These are phyloP conservation scores for Heteractis magnifica DNA, from an alignment of 92 coral and sea anemone genomes.

Conservation along the genomic window DNA sequence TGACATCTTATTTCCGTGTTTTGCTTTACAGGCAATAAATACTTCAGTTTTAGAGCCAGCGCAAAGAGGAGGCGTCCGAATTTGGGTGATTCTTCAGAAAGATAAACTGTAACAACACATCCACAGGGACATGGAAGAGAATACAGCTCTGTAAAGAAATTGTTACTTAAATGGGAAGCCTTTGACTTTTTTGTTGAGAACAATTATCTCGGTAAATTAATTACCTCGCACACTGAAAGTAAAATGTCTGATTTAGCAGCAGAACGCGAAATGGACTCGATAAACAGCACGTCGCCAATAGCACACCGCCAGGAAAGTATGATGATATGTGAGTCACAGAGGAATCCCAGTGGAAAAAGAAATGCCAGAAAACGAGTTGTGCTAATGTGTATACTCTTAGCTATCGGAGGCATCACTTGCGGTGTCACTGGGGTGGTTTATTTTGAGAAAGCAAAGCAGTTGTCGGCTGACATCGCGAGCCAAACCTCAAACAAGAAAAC, in stretches of 20 bases:
- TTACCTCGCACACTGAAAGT: background rate
- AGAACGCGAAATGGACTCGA: conserved; percentile 28
- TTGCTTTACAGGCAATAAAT: conserved; percentile 7
- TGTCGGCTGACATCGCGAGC: background rate
- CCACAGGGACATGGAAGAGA: background rate
- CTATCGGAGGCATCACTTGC: conserved; percentile 29
- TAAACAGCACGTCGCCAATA: conserved; percentile 25
- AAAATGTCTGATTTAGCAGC: conserved; percentile 2
- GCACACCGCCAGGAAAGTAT: background rate
- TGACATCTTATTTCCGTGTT: conserved; percentile 31
- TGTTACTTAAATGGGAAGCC: background rate
- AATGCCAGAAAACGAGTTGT: background rate
- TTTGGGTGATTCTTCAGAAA: background rate
- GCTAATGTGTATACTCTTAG: conserved; percentile 16
- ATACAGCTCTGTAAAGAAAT: too few species aligned
- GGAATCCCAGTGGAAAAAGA: background rate
- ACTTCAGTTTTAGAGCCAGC: conserved; percentile 12
- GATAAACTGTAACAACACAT: background rate
- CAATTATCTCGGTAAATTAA: background rate
- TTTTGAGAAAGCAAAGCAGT: conserved; percentile 29
- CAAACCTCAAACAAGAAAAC: background rate
- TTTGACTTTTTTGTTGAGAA: background rate
- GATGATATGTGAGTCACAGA: background rate
- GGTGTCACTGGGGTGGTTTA: conserved; percentile 27
- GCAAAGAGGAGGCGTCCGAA: conserved; percentile 16